A percentile compares a stretch with the other conserved stretches of the same genome.
Conservation (phyloP, 2,797 vertebrate species). For the Sternotherus odoratus region DNA sequence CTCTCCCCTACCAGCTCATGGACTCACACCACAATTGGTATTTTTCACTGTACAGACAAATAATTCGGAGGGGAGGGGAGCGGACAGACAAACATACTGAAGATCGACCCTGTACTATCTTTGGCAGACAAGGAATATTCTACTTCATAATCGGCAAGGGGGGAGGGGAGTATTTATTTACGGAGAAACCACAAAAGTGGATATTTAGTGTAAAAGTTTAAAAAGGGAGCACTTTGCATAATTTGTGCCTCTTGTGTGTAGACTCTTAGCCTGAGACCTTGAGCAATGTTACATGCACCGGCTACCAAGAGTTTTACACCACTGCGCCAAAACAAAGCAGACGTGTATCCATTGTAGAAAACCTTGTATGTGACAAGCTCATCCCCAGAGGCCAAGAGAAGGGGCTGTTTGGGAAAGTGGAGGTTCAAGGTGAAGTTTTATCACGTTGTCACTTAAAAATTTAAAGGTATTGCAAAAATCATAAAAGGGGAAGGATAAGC, state of each 20-base stretch:
- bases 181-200: constrained; percentile 6
- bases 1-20: constrained; percentile 3
- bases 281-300: fast-evolving
- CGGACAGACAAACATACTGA: constrained; percentile 20
- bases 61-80: neutral
- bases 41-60: constrained; percentile 36
- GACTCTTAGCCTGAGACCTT: neutral
- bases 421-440: neutral
- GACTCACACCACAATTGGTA: constrained; percentile 28
- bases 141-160: fast-evolving
- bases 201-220: neutral
- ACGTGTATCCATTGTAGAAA: neutral
- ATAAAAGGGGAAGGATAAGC: neutral
- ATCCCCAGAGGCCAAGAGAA: fast-evolving
- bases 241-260: neutral
- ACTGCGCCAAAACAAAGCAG: neutral
- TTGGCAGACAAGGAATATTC: neutral
- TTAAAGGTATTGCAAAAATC: neutral
- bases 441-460: neutral
- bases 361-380: neutral
- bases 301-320: neutral
- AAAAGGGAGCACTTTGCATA: neutral
- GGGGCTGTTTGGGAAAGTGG: neutral
- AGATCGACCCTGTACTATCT: constrained; percentile 30
- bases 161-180: neutral